phyloP scores from a whole-genome alignment of 2,888 invertebrate species.

The Dicyrtoma fusca region DNA sequence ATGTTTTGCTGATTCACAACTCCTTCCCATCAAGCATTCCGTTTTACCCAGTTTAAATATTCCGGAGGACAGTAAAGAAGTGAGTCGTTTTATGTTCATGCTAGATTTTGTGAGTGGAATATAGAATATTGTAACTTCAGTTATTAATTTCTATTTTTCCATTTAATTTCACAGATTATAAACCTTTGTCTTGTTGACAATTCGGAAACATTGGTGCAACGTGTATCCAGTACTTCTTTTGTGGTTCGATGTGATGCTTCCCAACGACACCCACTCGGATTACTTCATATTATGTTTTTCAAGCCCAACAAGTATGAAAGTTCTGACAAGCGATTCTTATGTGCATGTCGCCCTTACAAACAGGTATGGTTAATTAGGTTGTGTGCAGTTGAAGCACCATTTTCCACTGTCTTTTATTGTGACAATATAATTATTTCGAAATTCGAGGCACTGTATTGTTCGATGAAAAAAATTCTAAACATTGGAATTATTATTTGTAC shows the following conservation, averaged over 20 bases:
- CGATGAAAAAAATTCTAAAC: no score
- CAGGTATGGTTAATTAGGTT: constrained; percentile 59
- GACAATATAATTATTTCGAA: no score
- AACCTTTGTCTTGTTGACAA: constrained; percentile 16
- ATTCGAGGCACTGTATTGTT: no score
- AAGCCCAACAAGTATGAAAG: constrained; percentile 57
- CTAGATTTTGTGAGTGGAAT: no score
- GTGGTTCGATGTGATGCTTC: constrained; percentile 71
- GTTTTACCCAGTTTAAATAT: constrained; percentile 67
- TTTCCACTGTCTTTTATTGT: no score
- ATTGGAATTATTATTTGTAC: no score
- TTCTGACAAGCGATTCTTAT: constrained; percentile 60
- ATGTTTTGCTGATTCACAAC: constrained; percentile 67
- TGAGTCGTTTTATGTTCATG: constrained; percentile 42
- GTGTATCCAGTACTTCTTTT: constrained; percentile 72
- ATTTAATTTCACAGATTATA: constrained; percentile 19
- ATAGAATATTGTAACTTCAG: neutral
- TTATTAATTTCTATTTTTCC: neutral
- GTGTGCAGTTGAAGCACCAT: no score
- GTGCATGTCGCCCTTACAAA: constrained; percentile 66
- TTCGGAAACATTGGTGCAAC: constrained; percentile 68
- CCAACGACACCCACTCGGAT: constrained; percentile 71
- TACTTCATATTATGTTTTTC: constrained; percentile 70
- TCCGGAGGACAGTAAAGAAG: constrained; percentile 65
- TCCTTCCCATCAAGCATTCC: constrained; percentile 67